Evolutionary conservation across 2,888 invertebrate genomes (phyloP), one percentile per base, ranked within the genome.

Genomic region (Ctena decussata): DNA sequence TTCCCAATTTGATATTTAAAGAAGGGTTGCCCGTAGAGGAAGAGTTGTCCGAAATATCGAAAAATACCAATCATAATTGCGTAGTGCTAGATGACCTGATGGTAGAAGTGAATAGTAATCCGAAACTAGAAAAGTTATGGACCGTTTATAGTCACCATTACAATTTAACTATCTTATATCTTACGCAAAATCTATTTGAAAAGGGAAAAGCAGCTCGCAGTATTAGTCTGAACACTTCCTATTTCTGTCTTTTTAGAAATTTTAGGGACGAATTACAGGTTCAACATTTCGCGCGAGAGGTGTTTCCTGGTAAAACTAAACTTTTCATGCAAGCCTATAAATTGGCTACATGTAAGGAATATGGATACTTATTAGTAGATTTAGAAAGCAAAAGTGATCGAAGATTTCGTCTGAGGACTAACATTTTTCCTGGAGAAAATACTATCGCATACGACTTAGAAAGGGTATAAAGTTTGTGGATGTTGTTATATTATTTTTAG

Each of bases 141-240:
- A 74, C 74, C 5, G 57, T 70, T 39, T 32, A 75, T 6, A 70
- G 70, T 27, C 78, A 82, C 37, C 78, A 83, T 83, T 78, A 53
- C 21, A 74, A 83, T 32, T 30, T 78, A 46, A 74, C 75, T 8
- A 41, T 83, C 0, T 46, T 83, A 24, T 83, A 70, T 44, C 46
- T 83, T 0, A 49, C 73, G 39, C 82, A 82, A n/a, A 77, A 77
- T 69, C 11, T 83, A 3, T 83, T 74, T 32, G 41, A 70, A 46
- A 74, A 74, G 57, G 46, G 49, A 11, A 46, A 32, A 12, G 70
- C 78, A 11, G 78, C 69, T 30, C 27, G 65, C 27, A 65, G 30
- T 65, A 65, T 65, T 2, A 65, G 65, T 65, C 30, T 65, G 18
- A 65, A 65, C 21, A 65, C 65, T 18, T 24, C 27, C 12, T 24